Conservation (phyloP, 2,888 invertebrate genomes). For the Buathra laborator region DNA sequence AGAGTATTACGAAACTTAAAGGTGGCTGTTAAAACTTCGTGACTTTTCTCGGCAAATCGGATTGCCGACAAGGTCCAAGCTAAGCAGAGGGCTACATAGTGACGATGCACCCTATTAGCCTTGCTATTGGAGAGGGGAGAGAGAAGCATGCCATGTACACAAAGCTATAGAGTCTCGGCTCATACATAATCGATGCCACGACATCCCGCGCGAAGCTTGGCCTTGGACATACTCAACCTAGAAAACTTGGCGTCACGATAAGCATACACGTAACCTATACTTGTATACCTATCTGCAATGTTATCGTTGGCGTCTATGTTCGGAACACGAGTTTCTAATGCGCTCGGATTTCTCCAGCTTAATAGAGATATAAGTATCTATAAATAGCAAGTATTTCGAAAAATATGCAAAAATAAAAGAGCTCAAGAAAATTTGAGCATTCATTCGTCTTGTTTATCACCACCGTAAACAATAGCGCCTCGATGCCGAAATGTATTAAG, state of each 20-base stretch:
- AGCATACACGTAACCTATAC: constrained; percentile 17
- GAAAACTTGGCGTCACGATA: constrained; percentile 70
- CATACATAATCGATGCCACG: constrained; percentile 81
- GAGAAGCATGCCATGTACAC: constrained; percentile 45
- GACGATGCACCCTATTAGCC: constrained; percentile 62
- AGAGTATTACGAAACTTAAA: constrained; percentile 24
- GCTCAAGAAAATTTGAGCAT: neutral
- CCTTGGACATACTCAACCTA: constrained; percentile 72
- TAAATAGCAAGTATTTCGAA: constrained; percentile 31
- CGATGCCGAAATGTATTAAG: neutral
- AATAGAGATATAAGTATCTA: constrained; percentile 28
- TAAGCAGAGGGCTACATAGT: constrained; percentile 34
- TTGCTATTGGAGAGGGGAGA: constrained; percentile 62
- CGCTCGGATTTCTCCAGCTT: constrained; percentile 27
- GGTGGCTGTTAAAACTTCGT: constrained; percentile 24
- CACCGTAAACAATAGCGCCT: neutral
- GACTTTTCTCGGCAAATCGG: constrained; percentile 66
- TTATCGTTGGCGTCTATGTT: constrained; percentile 21
- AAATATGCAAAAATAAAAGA: constrained; percentile 13
- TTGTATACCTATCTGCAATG: neutral
- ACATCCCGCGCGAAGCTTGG: constrained; percentile 73
- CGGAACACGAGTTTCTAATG: constrained; percentile 42
- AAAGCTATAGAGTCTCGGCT: constrained; percentile 75
- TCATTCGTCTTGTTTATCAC: neutral
- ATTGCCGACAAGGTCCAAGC: constrained; percentile 51